Percentiles rank a stretch among this genome's conserved stretches.
These are phyloP conservation scores for Tachyglossus aculeatus DNA, from an alignment of 2,797 vertebrate species.

Conservation along the genomic window DNA sequence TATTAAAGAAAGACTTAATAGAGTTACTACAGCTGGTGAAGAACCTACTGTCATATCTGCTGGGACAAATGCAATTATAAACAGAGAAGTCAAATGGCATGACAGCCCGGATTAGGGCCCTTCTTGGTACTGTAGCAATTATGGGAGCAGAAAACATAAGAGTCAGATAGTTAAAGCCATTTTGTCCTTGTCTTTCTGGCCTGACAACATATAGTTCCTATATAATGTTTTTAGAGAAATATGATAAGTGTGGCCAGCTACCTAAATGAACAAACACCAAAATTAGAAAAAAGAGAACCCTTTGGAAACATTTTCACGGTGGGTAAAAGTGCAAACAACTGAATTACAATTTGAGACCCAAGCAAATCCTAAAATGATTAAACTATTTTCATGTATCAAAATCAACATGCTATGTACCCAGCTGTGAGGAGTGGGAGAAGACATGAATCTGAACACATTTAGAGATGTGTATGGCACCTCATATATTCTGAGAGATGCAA, in stretches of 20 bases:
- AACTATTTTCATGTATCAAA: background rate
- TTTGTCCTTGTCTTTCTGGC: background rate
- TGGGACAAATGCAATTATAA: background rate
- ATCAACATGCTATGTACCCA: too few relatives aligned
- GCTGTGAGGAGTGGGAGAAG: too few relatives aligned
- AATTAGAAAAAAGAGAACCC: too few relatives aligned
- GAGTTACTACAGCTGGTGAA: background rate
- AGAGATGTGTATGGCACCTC: constrained; percentile 37
- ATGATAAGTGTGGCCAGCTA: background rate
- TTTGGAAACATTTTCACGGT: too few relatives aligned
- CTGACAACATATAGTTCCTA: background rate
- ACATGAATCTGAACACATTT: too few relatives aligned
- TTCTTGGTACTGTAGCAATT: background rate
- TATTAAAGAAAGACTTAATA: background rate
- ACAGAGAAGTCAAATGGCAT: background rate
- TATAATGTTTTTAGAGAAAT: background rate
- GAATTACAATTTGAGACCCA: constrained; percentile 6
- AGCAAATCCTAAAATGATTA: background rate
- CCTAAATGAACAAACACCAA: background rate
- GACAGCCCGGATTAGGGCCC: background rate
- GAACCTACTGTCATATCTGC: background rate
- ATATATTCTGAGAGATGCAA: constrained; percentile 43
- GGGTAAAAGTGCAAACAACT: background rate
- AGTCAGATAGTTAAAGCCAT: background rate
- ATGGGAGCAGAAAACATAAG: background rate